These are phyloP conservation scores for Micrasema longulum DNA, from an alignment of 1,140 invertebrate species.

Conservation along the genomic window DNA sequence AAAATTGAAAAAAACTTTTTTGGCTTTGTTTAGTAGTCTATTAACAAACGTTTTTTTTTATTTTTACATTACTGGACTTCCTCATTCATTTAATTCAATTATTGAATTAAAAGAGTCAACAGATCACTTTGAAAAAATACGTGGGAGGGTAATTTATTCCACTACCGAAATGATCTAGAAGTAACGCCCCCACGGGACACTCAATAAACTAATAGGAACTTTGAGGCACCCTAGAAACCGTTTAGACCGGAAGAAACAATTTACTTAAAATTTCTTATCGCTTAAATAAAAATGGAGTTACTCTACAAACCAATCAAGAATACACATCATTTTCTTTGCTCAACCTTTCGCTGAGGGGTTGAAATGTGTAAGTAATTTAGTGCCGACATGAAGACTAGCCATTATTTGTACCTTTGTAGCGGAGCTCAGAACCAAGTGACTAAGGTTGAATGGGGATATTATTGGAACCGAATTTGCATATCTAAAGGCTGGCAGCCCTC, in stretches of 20 bases:
- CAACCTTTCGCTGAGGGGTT: no score
- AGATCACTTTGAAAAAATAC: neutral
- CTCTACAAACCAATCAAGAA: no score
- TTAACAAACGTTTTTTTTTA: no score
- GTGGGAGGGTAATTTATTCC: slow-evolving; percentile 34
- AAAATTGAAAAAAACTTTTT: no score
- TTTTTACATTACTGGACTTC: no score
- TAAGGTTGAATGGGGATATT: slow-evolving; percentile 46
- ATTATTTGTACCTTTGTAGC: slow-evolving; percentile 24
- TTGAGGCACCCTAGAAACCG: slow-evolving; percentile 33
- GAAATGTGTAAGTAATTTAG: no score
- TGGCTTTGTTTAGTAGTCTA: no score
- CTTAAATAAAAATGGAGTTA: slow-evolving; percentile 16
- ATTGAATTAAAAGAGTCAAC: neutral
- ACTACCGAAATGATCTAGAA: slow-evolving; percentile 28
- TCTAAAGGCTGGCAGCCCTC: slow-evolving; percentile 49
- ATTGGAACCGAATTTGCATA: slow-evolving; percentile 54
- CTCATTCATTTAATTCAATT: slow-evolving; percentile 8
- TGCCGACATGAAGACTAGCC: neutral
- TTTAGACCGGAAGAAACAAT: slow-evolving; percentile 20
- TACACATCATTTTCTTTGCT: no score
- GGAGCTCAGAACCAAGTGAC: slow-evolving; percentile 39
- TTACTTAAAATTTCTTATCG: neutral
- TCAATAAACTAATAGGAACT: slow-evolving; percentile 51
- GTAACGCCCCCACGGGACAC: slow-evolving; percentile 35